These are phyloP conservation scores for Malurus cyaneus DNA, from an alignment of 2,113 vertebrate species.

Conservation along the genomic window DNA sequence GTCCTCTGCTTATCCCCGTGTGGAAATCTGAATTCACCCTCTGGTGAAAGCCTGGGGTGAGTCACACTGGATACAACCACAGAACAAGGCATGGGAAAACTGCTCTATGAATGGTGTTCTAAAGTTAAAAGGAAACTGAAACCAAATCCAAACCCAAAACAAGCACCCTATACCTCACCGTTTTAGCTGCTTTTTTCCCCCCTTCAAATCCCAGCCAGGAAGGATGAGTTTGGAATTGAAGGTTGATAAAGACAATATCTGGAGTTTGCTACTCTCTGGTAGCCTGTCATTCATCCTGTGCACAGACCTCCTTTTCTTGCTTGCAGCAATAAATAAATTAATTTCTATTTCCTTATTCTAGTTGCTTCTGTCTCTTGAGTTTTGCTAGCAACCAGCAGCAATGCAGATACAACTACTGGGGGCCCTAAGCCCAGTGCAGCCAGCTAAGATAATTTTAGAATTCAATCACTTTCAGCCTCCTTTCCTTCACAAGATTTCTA, in stretches of 20 bases:
- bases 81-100: neutral
- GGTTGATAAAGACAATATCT: neutral
- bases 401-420: neutral
- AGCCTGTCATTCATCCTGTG: neutral
- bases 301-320: neutral
- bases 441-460: neutral
- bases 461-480: neutral
- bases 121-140: neutral
- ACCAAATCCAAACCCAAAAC: neutral
- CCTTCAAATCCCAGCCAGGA: neutral
- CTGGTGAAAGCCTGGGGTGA: neutral
- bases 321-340: neutral
- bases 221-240: neutral
- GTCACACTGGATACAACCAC: neutral
- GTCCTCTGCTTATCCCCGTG: fast-evolving
- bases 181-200: fast-evolving
- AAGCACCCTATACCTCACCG: neutral
- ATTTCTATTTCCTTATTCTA: neutral
- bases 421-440: neutral
- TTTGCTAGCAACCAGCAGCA: neutral
- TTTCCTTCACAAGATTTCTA: neutral
- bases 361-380: neutral
- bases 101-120: neutral
- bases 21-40: neutral
- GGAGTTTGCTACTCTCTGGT: neutral